These are phyloP conservation scores for Pygmarrhopalites habei DNA, from an alignment of 1,140 invertebrate species.

Conservation along the genomic window DNA sequence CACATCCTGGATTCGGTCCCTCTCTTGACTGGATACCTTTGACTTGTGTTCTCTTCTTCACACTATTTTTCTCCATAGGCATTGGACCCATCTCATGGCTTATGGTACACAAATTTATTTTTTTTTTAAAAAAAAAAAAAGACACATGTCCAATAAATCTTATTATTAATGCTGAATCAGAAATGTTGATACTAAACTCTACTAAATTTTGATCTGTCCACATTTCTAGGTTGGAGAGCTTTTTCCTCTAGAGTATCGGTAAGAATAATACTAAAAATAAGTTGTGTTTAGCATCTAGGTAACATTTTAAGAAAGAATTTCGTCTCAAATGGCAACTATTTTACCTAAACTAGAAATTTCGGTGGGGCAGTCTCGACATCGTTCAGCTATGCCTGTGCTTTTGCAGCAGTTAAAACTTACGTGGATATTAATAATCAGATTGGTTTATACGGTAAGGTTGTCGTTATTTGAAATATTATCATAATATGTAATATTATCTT, in stretches of 20 bases:
- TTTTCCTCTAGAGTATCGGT: slow-evolving; percentile 68
- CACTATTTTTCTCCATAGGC: slow-evolving; percentile 74
- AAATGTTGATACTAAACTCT: too few relatives aligned
- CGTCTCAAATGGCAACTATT: too few relatives aligned
- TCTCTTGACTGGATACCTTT: slow-evolving; percentile 69
- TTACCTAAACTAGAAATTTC: too few relatives aligned
- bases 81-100: slow-evolving; percentile 84
- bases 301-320: too few relatives aligned
- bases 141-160: too few relatives aligned
- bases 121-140: slow-evolving; percentile 42
- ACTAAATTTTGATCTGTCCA: too few relatives aligned
- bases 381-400: slow-evolving; percentile 80
- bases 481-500: too few relatives aligned
- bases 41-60: slow-evolving; percentile 71
- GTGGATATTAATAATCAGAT: slow-evolving; percentile 66
- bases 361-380: slow-evolving; percentile 74
- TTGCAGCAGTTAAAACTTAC: slow-evolving; percentile 81
- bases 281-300: too few relatives aligned
- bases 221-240: slow-evolving; percentile 60
- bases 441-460: slow-evolving; percentile 67
- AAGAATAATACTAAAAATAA: too few relatives aligned
- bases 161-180: too few relatives aligned
- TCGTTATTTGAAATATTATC: too few relatives aligned
- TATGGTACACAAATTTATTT: slow-evolving; percentile 49
- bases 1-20: slow-evolving; percentile 33